Conservation (phyloP, 2,888 invertebrate species). For the Cataglyphis livida region DNA sequence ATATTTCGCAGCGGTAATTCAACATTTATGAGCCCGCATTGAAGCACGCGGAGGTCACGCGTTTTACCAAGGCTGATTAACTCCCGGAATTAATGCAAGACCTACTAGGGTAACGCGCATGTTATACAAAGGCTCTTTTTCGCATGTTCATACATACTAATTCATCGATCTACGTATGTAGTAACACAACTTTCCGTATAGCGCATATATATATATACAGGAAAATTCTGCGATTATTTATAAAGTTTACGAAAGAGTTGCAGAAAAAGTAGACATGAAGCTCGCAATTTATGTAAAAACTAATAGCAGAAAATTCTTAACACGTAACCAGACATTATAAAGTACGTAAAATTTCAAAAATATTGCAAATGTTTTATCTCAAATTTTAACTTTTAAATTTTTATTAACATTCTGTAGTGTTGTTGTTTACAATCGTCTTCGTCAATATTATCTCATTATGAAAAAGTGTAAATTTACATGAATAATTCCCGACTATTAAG, state of each 20-base stretch:
- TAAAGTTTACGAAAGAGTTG: background rate
- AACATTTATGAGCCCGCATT: slow-evolving; percentile 22
- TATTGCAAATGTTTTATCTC: background rate
- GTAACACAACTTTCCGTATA: background rate
- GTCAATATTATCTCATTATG: slow-evolving; percentile 22
- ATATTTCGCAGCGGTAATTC: slow-evolving; percentile 25
- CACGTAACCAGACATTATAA: background rate
- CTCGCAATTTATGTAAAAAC: background rate
- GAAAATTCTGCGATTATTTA: background rate
- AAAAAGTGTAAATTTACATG: slow-evolving; percentile 31
- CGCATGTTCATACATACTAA: slow-evolving; percentile 31
- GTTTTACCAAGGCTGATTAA: slow-evolving; percentile 45
- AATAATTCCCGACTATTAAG: background rate
- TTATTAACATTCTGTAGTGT: background rate
- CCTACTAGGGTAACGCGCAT: slow-evolving; percentile 7
- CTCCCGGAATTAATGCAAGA: slow-evolving; percentile 40
- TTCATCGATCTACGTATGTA: slow-evolving; percentile 27
- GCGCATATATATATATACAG: background rate
- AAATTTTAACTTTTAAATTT: background rate
- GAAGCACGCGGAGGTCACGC: slow-evolving; percentile 30
- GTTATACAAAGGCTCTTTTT: slow-evolving; percentile 15
- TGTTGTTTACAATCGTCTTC: background rate
- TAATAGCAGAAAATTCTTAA: background rate
- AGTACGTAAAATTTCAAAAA: background rate
- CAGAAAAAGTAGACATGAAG: background rate